Evolutionary conservation across 1,140 invertebrate genomes (phyloP), one percentile per base, ranked within the genome.

Genomic region (Tigriopus japonicus): DNA sequence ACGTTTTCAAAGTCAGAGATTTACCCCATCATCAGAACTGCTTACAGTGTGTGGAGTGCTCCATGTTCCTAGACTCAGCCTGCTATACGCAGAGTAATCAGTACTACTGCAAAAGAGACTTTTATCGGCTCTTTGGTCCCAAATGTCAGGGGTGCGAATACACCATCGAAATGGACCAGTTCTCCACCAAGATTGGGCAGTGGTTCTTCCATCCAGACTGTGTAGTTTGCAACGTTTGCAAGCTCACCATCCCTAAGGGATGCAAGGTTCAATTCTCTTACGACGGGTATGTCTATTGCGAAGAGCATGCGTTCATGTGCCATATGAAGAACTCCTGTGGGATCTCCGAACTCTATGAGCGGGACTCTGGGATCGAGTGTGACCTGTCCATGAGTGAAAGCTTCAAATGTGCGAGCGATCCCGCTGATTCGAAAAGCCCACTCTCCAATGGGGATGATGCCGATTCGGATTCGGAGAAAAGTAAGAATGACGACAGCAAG

Each of bases 261-360:
- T 21, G 53, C n/a, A 61, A 61, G 10, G 52, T 61, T 14, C 42
- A 52, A 15, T 53, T 54, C 51, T 17, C 43, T 40, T 19, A 52
- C 49, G 45, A 51, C 17, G 59, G 59, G 17, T 21, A 24, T 40
- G 24, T 61, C 43, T 61, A 56, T 52, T 61, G 59, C 28, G 59
- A 61, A 49, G 45, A 56, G 13, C 43, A 61, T 24, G 52, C 43
- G 49, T 56, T 61, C 59, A 61, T 56, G 51, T 21, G 45, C 28
- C 21, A 21, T 21, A 60, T 56, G 43, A 61, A 51, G n/a, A 56
- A 49, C 49, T 49, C 55, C 55, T 40, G 40, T 23, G 55, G 55
- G 12, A 54, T 21, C 52, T 54, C 35, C 24, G 28, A 35, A 9
- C 28, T 35, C 28, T 35, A 35, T 35, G 28, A 35, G 28, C 28